Percentiles rank a stretch among this genome's conserved stretches.
Evolutionary conservation across 2,888 invertebrate species (phyloP).

Genomic region (Blera fallax): DNA sequence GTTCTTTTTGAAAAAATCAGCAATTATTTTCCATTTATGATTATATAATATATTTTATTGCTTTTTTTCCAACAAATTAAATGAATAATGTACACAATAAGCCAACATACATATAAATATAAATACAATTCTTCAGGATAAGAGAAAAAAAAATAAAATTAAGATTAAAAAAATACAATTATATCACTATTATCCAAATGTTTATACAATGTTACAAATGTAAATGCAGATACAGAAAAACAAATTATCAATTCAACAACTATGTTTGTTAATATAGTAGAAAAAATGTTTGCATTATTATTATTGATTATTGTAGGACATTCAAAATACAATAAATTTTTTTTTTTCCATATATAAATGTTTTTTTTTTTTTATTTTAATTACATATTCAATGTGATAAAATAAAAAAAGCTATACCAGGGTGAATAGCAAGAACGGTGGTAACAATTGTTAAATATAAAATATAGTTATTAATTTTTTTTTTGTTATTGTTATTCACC

Average conservation of each 20-base stretch:
- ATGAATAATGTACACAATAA: conserved; percentile 70
- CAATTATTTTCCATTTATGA: conserved; percentile 17
- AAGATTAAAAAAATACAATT: conserved; percentile 44
- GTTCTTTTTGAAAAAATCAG: too few species aligned
- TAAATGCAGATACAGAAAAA: conserved; percentile 57
- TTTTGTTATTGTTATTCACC: conserved; percentile 46
- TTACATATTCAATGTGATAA: conserved; percentile 51
- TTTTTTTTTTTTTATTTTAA: conserved; percentile 28
- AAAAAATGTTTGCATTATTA: conserved; percentile 56
- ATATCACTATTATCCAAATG: conserved; percentile 40
- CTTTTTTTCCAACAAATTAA: conserved; percentile 40
- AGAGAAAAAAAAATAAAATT: conserved; percentile 19
- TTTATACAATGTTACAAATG: conserved; percentile 62
- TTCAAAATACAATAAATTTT: conserved; percentile 47
- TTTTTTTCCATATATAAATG: not conserved
- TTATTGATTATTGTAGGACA: conserved; percentile 41
- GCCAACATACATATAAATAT: conserved; percentile 58
- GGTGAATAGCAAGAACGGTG: conserved; percentile 46
- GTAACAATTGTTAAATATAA: conserved; percentile 27
- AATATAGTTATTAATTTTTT: too few species aligned
- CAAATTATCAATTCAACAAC: conserved; percentile 53
- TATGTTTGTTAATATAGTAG: conserved; percentile 45
- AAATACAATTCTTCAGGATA: conserved; percentile 29
- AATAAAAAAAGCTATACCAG: conserved; percentile 49
- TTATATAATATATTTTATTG: conserved; percentile 15